phyloP scores from a whole-genome alignment of 1,140 invertebrate species.

The Drosophila suzukii region DNA sequence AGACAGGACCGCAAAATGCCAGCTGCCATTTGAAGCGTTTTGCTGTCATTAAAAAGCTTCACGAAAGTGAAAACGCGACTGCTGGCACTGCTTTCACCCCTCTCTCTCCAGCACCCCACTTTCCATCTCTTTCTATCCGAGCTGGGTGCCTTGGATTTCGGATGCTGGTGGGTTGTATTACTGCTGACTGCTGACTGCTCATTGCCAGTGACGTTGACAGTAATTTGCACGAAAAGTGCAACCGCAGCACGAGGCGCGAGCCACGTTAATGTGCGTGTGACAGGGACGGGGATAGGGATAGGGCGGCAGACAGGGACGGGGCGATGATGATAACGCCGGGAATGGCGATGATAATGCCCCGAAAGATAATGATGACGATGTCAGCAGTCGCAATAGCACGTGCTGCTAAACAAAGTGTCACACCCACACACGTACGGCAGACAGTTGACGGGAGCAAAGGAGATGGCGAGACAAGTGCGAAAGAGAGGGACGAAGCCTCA shows the following conservation, averaged over 20 bases:
- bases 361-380: conserved; percentile 35
- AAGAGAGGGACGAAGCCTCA: conserved; percentile 49
- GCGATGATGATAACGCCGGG: conserved; percentile 8
- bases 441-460: not conserved
- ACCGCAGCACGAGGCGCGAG: conserved; percentile 70
- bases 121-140: not conserved
- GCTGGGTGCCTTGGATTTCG: conserved; percentile 14
- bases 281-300: not conserved
- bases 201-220: conserved; percentile 69
- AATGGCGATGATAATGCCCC: conserved; percentile 21
- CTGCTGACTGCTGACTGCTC: conserved; percentile 46
- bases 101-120: not conserved
- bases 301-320: not conserved
- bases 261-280: conserved; percentile 63
- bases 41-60: conserved; percentile 68
- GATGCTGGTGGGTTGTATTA: conserved; percentile 22
- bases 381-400: conserved; percentile 54
- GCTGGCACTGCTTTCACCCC: conserved; percentile 30
- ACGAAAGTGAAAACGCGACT: conserved; percentile 72
- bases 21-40: conserved; percentile 51
- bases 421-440: conserved; percentile 8
- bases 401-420: conserved; percentile 75
- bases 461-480: conserved; percentile 1
- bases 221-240: conserved; percentile 78
- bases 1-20: conserved; percentile 53